Base-by-base conservation (phyloP, 2,113 vertebrate species). In the Ameiurus melas region DNA sequence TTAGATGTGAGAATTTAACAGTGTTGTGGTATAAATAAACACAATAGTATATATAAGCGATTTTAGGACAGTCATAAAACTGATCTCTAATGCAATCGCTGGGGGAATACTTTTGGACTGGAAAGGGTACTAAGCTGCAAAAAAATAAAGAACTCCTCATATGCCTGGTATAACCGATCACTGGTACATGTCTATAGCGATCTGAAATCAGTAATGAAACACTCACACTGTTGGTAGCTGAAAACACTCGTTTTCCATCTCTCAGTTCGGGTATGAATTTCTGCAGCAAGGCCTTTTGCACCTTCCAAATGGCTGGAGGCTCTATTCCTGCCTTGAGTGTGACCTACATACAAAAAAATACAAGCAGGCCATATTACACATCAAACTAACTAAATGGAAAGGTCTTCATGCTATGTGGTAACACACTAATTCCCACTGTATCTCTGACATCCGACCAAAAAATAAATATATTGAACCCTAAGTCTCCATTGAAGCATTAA, bases 241-340 rank as follows among this genome's bases (percentile, higher is more conserved):
- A 97, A 95, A 99, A 99, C 58, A 98, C 97, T 91, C 98, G 96
- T 89, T 96, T 98, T 58, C 97, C 96, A 47, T 99, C 97, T 93
- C 97, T 96, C 91, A 99, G 94, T 94, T 99, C 98, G 64, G 98
- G 98, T 94, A 99, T 96, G 96, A 99, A 99, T 91, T 99, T 99
- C 91, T 99, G 98, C 91, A 99, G 95, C 93, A 99, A 95, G 93
- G 98, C 98, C 93, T 99, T 99, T 91, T 99, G 98, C 68, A 99
- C 98, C 92, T 99, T 99, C 98, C 98, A 99, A 92, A 99, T 99
- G 92, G 98, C 98, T 91, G 98, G 98, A 86, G 98, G 98, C 87
- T 99, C 98, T 89, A 92, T 96, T 85, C 98, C 98, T 66, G 93
- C 94, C 94, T 93, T 96, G 95, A 99, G 94, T 87, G 97, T 97